Evolutionary conservation across 2,888 invertebrate species (phyloP), one percentile per base, ranked within the genome.

Genomic region (Coecobrya sp.): DNA sequence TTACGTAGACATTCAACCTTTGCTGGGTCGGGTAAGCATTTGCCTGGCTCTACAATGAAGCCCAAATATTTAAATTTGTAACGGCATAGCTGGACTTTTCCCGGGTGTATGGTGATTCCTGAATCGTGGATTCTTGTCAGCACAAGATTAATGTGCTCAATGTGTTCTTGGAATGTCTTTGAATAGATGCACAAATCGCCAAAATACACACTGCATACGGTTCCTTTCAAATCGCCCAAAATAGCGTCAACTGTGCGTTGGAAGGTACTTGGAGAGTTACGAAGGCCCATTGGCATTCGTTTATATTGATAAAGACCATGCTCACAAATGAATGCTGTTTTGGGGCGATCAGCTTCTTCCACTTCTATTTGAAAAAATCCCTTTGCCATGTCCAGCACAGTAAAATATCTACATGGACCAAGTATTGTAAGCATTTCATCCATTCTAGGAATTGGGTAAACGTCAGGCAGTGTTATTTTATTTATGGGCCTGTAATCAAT

Each of bases 281-380:
- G 94, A 2, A 95, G 87, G 0, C 95, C 95, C 76, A 95, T 95
- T 1, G 95, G 95, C 95, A 96, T 95, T 1, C 95, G 89, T 30
- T 82, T 55, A 89, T 94, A 95, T 93, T 95, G 95, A 52, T 93
- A 95, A 36, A 95, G 95, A 1, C 95, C 95, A n/a, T 91, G 82
- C 22, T 93, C 76, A 19, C 95, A 95, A 0, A 92, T 94, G 92
- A 95, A 95, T 5, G 95, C 95, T 0, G 95, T 95, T 92, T 95
- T 95, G 13, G 62, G 65, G 30, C 89, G 84, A 81, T 95, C 94
- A 11, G 94, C 91, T 52, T 86, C 59, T 13, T 94, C 82, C 45
- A 95, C 76, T n/a, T 93, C 93, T 10, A 95, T 94, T 90, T 95
- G 95, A 82, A 95, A 95, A 87, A 95, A 95, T 0, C 95, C 95